Evolutionary conservation across 2,888 invertebrate species (phyloP), one percentile per base, ranked within the genome.

Genomic region (Epinotia nisella): DNA sequence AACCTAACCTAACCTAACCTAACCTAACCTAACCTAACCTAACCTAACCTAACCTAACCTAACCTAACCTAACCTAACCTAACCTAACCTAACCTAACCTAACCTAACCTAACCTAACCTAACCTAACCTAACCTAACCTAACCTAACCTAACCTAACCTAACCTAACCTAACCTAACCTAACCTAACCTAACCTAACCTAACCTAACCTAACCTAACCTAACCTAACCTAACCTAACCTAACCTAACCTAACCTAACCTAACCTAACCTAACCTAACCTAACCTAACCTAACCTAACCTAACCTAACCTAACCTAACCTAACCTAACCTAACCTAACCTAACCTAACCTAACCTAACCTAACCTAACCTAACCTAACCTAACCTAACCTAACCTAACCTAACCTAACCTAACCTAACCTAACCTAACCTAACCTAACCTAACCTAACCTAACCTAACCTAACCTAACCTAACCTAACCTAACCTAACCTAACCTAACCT

Each of bases 1-100:
- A 60, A 60, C 60, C 60, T 60, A 60, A 60, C 60, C 60, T 60
- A 60, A 60, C 60, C 60, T 60, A 17, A 41, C 59, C 55, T 55
- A 55, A 55, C 55, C 55, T 55, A 55, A 55, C 55, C 55, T 55
- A 55, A 55, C 55, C 19, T 19, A 55, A 55, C 55, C 55, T 55
- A 55, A 55, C 55, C 58, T 58, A 58, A 58, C 58, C 58, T 58
- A 58, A 58, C 58, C 58, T 58, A 58, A 58, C 58, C 58, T 58
- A 58, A 58, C 58, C 58, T 58, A 58, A 58, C 58, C 58, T 58
- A 58, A 58, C 58, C 58, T 58, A 58, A 58, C 58, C 58, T 58
- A 58, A 58, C 58, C 58, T 58, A 58, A 58, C 58, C 58, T 58
- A 58, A 58, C 58, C 58, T 58, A 58, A 58, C 58, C 58, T 58